Evolutionary conservation across 35 echinoderm and acorn worm species (phyloP), one percentile per base, ranked within the genome.

Genomic region (Nesometra sesokonis): DNA sequence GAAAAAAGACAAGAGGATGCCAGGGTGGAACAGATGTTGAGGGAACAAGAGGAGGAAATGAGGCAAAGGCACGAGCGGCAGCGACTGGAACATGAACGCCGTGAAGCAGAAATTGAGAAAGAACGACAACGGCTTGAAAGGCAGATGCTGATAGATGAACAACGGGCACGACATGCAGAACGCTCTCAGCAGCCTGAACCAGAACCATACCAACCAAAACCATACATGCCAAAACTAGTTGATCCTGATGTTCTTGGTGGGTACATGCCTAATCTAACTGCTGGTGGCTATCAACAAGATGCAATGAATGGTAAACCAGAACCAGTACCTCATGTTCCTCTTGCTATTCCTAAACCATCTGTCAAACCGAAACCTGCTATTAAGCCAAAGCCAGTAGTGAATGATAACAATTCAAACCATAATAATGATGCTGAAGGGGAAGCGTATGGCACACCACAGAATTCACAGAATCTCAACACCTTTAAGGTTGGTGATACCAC

Each of bases 81-180:
- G 82, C 88, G 93, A 43, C 30, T 88, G 46, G 94, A 97, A 79
- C 91, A 93, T 36, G 86, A 85, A 84, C 76, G 87, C 29, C 88
- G 93, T 13, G 96, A 92, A 79, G 93, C 93, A 32, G 92, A 99
- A 47, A 83, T 92, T 76, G 96, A 99, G 77, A 87, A 92, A 34
- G 90, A 99, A 82, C 33, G 96, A 29, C 32, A 80, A 32, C 92
- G 93, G n/a, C 80, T 99, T 36, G 96, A 99, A 57, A 85, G 91
- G 39, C 85, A 90, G 77, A 80, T 94, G 32, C 67, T 95, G 30
- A 38, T 80, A 15, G 77, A 76, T 46, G 88, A 67, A 27, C 52
- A 43, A 43, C 4, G 38, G 13, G 38, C 38, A 13, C 38, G 38
- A 43, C 15, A 11, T 67, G 21, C 52, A 67, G 52, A 67, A 67